These are phyloP conservation scores for Myrmophylax atrothorax DNA, from an alignment of 2,113 vertebrate genomes.

Conservation along the genomic window DNA sequence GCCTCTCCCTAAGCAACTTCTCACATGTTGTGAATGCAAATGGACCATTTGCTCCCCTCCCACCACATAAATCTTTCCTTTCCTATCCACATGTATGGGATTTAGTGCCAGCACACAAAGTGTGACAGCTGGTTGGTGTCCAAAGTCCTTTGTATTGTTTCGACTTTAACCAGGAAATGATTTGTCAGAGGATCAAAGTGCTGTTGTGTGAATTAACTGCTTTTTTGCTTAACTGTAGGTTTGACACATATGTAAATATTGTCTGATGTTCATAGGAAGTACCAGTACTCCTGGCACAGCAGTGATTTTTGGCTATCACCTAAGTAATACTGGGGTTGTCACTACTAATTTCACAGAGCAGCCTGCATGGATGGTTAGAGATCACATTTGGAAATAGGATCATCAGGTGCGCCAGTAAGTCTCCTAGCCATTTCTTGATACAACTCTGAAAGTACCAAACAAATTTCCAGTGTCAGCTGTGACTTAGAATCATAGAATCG, in stretches of 20 bases:
- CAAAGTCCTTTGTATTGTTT: constrained; percentile 71
- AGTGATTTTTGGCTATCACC: not conserved
- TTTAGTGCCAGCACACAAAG: constrained; percentile 20
- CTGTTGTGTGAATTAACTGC: constrained; percentile 60
- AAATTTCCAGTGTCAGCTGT: not conserved
- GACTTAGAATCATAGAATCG: too few species aligned
- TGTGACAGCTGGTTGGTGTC: constrained; percentile 65
- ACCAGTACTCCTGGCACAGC: not conserved
- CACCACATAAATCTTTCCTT: not conserved
- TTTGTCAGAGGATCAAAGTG: constrained; percentile 78
- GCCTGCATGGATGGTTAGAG: not conserved
- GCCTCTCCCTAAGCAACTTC: not conserved
- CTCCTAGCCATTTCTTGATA: not conserved
- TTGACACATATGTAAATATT: constrained; percentile 49
- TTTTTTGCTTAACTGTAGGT: constrained; percentile 32
- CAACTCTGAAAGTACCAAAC: not conserved
- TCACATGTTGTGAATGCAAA: constrained; percentile 3
- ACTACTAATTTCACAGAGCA: not conserved
- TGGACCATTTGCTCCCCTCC: not conserved
- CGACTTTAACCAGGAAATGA: constrained; percentile 73
- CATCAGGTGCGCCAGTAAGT: not conserved
- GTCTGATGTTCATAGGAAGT: not conserved
- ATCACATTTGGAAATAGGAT: not conserved
- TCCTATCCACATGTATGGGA: not conserved
- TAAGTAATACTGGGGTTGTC: not conserved